These are phyloP conservation scores for Lamellibrachia luymesi DNA, from an alignment of 1,140 invertebrate genomes.

Conservation along the genomic window DNA sequence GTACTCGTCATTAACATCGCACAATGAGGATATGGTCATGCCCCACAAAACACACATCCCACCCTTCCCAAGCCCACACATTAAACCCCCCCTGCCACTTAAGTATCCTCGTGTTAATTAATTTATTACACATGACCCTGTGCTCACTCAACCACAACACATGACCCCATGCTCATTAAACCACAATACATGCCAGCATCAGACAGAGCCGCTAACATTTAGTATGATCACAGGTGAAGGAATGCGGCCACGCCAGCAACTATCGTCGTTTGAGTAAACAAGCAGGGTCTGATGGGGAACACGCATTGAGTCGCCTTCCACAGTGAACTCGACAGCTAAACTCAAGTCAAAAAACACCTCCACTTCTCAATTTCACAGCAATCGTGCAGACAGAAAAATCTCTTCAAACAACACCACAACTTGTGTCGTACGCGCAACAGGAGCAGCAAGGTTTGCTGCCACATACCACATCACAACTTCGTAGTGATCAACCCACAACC, in stretches of 20 bases:
- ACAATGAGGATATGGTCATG: neutral
- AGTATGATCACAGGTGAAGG: neutral
- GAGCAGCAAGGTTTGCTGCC: neutral
- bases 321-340: neutral
- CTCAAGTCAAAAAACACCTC: neutral
- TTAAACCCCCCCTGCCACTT: neutral
- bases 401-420: neutral
- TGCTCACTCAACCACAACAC: neutral
- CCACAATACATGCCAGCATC: neutral
- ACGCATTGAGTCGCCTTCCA: neutral
- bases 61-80: neutral
- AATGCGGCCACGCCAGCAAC: neutral
- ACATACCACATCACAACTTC: neutral
- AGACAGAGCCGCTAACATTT: neutral
- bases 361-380: neutral
- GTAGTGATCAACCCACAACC: neutral
- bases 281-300: neutral
- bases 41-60: neutral
- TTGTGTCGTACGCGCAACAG: neutral
- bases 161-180: neutral
- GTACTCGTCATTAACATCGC: neutral
- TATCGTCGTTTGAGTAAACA: neutral
- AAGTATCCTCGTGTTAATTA: neutral
- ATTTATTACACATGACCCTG: neutral
- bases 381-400: neutral